Conservation (phyloP, 2,797 vertebrate genomes). For the Sebastes vulpes region DNA sequence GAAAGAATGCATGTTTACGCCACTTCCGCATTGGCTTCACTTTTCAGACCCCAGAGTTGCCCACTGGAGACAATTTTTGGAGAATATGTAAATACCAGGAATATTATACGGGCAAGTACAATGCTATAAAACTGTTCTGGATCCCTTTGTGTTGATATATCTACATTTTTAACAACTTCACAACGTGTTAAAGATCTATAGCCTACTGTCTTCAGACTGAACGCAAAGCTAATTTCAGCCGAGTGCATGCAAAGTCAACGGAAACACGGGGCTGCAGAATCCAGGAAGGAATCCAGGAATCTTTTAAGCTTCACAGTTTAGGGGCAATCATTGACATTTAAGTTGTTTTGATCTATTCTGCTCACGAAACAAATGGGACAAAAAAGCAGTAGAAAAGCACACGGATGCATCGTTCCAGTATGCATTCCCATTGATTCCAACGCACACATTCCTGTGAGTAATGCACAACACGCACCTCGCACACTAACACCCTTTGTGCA, state of each 20-base stretch:
- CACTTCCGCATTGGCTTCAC: no score
- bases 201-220: not conserved
- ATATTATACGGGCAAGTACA: not conserved
- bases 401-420: not conserved
- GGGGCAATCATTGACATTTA: not conserved
- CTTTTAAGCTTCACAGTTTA: not conserved
- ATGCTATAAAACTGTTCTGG: not conserved
- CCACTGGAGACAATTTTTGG: no score
- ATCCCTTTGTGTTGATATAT: not conserved
- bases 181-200: not conserved
- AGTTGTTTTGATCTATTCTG: not conserved
- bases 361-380: not conserved
- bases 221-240: no score
- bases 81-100: not conserved
- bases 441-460: not conserved
- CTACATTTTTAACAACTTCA: no score
- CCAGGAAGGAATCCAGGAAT: not conserved
- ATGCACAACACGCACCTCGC: slow-evolving; percentile 1
- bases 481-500: slow-evolving; percentile 43
- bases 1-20: no score
- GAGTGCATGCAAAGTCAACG: not conserved
- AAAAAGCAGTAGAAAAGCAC: not conserved
- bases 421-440: not conserved
- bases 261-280: not conserved
- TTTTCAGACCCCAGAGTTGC: no score